Evolutionary conservation across 1,140 invertebrate genomes (phyloP).

Genomic region (Phocides pigmalion): DNA sequence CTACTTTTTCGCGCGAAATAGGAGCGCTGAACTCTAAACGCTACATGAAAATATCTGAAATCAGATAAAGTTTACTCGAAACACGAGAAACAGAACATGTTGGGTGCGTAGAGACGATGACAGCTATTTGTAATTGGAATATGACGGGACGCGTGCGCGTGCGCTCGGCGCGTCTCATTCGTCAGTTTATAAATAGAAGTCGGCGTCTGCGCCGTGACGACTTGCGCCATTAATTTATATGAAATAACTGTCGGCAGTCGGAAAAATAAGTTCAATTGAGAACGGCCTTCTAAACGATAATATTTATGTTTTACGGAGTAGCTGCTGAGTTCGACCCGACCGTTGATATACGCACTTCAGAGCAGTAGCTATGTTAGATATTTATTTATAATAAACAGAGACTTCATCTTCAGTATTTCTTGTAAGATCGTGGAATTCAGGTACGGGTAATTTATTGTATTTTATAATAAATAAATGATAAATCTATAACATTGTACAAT

Average conservation of each 20-base stretch:
- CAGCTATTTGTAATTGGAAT: conserved; percentile 83
- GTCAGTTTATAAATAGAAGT: conserved; percentile 82
- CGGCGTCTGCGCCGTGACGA: conserved; percentile 82
- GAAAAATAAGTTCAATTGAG: conserved; percentile 80
- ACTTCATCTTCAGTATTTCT: conserved; percentile 26
- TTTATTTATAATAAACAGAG: conserved; percentile 36
- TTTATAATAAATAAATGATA: too few species aligned
- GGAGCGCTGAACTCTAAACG: conserved; percentile 15
- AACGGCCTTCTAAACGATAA: conserved; percentile 79
- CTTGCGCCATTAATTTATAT: conserved; percentile 83
- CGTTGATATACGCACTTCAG: conserved; percentile 70
- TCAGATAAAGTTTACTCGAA: conserved; percentile 55
- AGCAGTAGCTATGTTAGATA: conserved; percentile 41
- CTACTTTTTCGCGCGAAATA: conserved; percentile 23
- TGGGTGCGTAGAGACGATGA: conserved; percentile 69
- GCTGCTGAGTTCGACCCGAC: conserved; percentile 52
- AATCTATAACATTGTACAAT: background rate
- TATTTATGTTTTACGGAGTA: conserved; percentile 82
- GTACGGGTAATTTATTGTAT: background rate
- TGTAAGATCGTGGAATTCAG: conserved; percentile 2
- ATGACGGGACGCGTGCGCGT: conserved; percentile 78
- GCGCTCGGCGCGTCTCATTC: conserved; percentile 80
- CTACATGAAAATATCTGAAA: conserved; percentile 41
- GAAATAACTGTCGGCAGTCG: conserved; percentile 82
- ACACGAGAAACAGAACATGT: conserved; percentile 63